Evolutionary conservation across 1,140 invertebrate genomes (phyloP).

Genomic region (Drosophila sucinea): DNA sequence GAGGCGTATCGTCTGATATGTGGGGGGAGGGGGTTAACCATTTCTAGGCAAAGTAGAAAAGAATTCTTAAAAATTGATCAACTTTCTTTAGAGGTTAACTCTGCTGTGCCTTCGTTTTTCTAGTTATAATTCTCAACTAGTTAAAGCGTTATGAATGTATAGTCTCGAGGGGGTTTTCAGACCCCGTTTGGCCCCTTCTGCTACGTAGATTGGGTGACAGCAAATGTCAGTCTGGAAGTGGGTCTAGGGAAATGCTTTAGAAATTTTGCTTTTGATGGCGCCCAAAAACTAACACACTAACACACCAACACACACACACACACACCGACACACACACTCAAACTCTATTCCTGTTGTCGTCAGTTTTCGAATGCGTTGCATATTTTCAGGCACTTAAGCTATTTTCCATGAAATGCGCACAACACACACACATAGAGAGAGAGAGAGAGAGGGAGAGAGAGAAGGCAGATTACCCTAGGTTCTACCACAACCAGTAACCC

Average conservation of each 20-base stretch:
- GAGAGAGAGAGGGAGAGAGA: not conserved
- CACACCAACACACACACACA: constrained; percentile 24
- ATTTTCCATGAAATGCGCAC: constrained; percentile 71
- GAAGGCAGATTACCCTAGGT: constrained; percentile 46
- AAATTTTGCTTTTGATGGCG: constrained; percentile 50
- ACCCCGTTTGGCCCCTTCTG: not conserved
- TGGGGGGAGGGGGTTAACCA: too few relatives aligned
- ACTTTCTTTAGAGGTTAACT: too few relatives aligned
- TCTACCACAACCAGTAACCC: constrained; percentile 13
- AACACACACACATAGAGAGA: constrained; percentile 33
- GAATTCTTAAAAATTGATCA: too few relatives aligned
- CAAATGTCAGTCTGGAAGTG: constrained; percentile 21
- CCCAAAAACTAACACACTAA: constrained; percentile 66
- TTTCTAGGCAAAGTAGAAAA: too few relatives aligned
- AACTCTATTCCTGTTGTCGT: constrained; percentile 11
- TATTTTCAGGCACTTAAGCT: constrained; percentile 80
- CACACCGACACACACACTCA: constrained; percentile 17
- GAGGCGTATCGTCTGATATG: not conserved
- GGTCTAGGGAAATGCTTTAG: constrained; percentile 57
- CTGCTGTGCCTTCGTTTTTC: too few relatives aligned
- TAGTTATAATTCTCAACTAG: too few relatives aligned
- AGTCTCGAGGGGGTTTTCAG: not conserved
- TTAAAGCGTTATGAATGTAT: too few relatives aligned
- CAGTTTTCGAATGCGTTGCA: constrained; percentile 63
- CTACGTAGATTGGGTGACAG: not conserved